Conservation (phyloP, 1,140 invertebrate genomes). For the Cydia strobilella region DNA sequence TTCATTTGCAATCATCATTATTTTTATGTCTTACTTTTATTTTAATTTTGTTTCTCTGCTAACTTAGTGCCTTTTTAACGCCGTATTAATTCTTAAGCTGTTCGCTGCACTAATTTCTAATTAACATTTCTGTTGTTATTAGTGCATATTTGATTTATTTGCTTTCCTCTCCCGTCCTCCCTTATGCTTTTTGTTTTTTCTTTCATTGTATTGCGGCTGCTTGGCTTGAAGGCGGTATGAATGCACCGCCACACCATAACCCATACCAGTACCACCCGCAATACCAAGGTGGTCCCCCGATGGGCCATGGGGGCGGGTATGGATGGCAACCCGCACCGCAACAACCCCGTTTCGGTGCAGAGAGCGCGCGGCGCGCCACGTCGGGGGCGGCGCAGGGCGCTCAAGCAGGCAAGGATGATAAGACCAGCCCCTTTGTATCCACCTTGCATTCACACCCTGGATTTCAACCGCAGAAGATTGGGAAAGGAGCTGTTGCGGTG, state of each 20-base stretch:
- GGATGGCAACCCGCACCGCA: conserved; percentile 53
- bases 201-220: conserved; percentile 79
- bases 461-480: conserved; percentile 96
- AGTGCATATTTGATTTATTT: conserved; percentile 69
- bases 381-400: conserved; percentile 60
- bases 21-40: conserved; percentile 45
- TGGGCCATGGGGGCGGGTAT: conserved; percentile 58
- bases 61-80: conserved; percentile 68
- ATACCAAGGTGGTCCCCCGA: conserved; percentile 63
- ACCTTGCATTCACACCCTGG: conserved; percentile 95
- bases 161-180: conserved; percentile 67
- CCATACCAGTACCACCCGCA: conserved; percentile 75
- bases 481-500: conserved; percentile 88
- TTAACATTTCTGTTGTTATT: conserved; percentile 48
- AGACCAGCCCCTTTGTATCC: conserved; percentile 91
- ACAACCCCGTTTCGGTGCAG: conserved; percentile 76
- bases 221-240: conserved; percentile 80
- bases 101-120: conserved; percentile 47
- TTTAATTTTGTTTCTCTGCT: conserved; percentile 44
- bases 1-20: conserved; percentile 40
- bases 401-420: conserved; percentile 81
- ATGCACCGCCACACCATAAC: conserved; percentile 78
- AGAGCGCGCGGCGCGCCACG: conserved; percentile 64
- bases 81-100: conserved; percentile 58
- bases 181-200: conserved; percentile 77